These are phyloP conservation scores for Merodon equestris DNA, from an alignment of 2,888 invertebrate species.

Conservation along the genomic window DNA sequence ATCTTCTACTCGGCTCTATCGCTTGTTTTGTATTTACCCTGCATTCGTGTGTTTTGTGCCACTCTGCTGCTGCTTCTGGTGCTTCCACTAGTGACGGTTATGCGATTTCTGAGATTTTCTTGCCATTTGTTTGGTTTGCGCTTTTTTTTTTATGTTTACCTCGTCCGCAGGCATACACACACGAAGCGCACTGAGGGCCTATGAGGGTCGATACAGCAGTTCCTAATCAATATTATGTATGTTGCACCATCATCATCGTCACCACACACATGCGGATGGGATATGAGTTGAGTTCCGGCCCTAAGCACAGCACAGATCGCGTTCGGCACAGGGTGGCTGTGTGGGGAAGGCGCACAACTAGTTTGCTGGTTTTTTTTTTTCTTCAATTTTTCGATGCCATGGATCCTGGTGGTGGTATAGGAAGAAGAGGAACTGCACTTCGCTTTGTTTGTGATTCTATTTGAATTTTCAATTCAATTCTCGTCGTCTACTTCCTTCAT, in stretches of 20 bases:
- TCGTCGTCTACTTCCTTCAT: slow-evolving; percentile 67
- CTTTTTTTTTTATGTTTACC: slow-evolving; percentile 30
- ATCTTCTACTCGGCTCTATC: slow-evolving; percentile 47
- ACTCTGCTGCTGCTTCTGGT: slow-evolving; percentile 58
- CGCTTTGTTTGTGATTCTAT: slow-evolving; percentile 43
- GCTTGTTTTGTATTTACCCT: slow-evolving; percentile 49
- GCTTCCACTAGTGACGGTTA: slow-evolving; percentile 43
- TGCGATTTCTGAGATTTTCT: slow-evolving; percentile 32
- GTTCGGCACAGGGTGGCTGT: background rate
- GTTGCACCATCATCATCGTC: slow-evolving; percentile 59
- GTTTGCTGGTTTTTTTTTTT: slow-evolving; percentile 42
- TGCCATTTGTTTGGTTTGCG: background rate
- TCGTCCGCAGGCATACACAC: slow-evolving; percentile 47
- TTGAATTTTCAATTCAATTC: slow-evolving; percentile 66
- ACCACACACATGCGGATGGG: slow-evolving; percentile 25
- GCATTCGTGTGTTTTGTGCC: slow-evolving; percentile 55
- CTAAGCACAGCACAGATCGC: slow-evolving; percentile 23
- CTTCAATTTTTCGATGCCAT: no score
- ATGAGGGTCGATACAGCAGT: slow-evolving; percentile 1
- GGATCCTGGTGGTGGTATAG: no score
- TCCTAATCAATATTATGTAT: slow-evolving; percentile 62
- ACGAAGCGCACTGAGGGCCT: slow-evolving; percentile 1
- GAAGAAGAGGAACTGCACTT: no score
- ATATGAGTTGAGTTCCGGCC: slow-evolving; percentile 60
- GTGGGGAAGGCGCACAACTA: slow-evolving; percentile 39